phyloP scores from a whole-genome alignment of 2,113 vertebrate genomes.

The Dendrocopos noguchii region DNA sequence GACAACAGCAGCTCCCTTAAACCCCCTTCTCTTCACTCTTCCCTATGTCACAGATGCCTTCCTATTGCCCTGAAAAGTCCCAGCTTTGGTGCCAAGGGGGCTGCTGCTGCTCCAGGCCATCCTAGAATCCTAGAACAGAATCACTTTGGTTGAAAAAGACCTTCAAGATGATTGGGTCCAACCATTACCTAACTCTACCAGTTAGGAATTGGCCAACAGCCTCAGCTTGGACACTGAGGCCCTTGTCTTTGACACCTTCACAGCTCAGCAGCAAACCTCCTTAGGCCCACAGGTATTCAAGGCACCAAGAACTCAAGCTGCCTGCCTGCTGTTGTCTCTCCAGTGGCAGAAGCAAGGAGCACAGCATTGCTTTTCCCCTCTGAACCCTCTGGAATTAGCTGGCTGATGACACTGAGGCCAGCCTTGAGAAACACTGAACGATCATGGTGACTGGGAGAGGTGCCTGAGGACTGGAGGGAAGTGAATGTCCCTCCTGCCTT shows the following conservation, averaged over 20 bases:
- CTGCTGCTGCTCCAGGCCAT: neutral
- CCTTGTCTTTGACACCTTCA: neutral
- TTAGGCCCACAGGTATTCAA: neutral
- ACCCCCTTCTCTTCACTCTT: neutral
- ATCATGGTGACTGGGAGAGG: neutral
- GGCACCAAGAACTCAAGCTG: neutral
- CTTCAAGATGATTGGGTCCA: too few species aligned
- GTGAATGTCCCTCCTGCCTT: neutral
- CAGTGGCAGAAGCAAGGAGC: neutral
- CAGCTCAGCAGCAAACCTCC: neutral
- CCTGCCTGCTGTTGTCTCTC: neutral
- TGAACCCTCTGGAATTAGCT: neutral
- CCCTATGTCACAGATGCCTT: neutral
- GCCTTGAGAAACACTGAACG: fast-evolving
- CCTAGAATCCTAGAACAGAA: neutral
- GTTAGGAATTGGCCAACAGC: neutral
- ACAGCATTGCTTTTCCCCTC: neutral
- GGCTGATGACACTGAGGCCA: neutral
- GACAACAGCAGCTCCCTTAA: neutral
- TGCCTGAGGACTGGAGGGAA: neutral
- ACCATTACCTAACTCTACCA: too few species aligned
- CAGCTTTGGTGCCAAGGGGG: neutral
- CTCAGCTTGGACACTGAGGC: neutral
- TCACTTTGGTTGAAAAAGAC: too few species aligned
- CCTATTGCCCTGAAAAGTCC: neutral